phyloP scores from a whole-genome alignment of 1,140 invertebrate species.

The Drosophila parvula region DNA sequence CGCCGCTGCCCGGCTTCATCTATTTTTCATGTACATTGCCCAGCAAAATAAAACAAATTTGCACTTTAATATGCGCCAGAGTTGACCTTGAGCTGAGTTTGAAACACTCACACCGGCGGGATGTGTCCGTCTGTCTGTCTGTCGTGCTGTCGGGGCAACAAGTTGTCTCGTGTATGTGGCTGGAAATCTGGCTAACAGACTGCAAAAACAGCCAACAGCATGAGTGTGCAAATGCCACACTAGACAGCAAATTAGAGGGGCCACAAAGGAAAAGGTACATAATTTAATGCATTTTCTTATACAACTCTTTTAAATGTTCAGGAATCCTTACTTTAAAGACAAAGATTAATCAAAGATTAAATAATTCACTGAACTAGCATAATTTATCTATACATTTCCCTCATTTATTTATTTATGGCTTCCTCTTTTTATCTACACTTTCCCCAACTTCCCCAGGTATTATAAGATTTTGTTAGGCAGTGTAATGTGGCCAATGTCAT shows the following conservation, averaged over 20 bases:
- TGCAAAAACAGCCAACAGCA: slow-evolving; percentile 42
- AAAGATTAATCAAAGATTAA: neutral
- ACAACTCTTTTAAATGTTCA: too few relatives aligned
- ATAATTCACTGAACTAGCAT: neutral
- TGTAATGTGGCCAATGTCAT: slow-evolving; percentile 67
- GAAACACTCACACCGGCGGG: slow-evolving; percentile 25
- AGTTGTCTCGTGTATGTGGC: slow-evolving; percentile 57
- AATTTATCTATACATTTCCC: neutral
- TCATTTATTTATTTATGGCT: neutral
- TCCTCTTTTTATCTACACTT: too few relatives aligned
- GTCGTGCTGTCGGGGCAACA: slow-evolving; percentile 53
- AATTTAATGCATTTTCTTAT: neutral
- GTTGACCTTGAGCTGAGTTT: slow-evolving; percentile 61
- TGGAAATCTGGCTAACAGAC: slow-evolving; percentile 63
- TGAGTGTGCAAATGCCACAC: slow-evolving; percentile 47
- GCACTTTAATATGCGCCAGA: slow-evolving; percentile 72
- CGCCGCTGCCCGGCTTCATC: slow-evolving; percentile 39
- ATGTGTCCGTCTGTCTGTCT: slow-evolving; percentile 17
- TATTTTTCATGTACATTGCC: slow-evolving; percentile 68
- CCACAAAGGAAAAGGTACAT: neutral
- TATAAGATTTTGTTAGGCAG: slow-evolving; percentile 18
- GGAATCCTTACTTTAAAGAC: too few relatives aligned
- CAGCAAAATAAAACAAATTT: slow-evolving; percentile 78
- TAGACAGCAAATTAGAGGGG: slow-evolving; percentile 26
- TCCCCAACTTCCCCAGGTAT: neutral